Percentiles rank a stretch among this genome's conserved stretches.
Conservation (phyloP, 2,113 vertebrate species). For the Sitta europaea region DNA sequence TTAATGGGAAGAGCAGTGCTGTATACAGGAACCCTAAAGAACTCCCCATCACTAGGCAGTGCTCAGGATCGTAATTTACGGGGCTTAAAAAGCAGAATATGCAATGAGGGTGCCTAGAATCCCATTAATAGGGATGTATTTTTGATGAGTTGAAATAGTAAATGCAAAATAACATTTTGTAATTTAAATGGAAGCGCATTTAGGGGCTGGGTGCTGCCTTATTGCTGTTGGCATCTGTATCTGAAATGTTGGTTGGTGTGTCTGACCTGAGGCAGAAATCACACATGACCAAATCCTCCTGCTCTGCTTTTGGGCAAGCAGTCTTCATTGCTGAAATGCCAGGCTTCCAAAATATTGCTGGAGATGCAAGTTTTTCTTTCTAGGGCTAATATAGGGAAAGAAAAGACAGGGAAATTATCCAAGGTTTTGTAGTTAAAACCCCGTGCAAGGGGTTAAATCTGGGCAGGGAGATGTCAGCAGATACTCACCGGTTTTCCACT, state of each 20-base stretch:
- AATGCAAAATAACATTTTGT: neutral
- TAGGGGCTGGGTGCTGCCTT: neutral
- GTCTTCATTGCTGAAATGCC: neutral
- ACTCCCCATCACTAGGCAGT: neutral
- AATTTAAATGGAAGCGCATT: neutral
- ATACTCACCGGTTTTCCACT: neutral
- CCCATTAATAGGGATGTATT: neutral
- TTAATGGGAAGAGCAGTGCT: constrained; percentile 18
- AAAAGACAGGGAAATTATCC: neutral
- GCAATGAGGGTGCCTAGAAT: neutral
- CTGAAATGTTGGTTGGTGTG: neutral
- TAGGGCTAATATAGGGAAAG: neutral
- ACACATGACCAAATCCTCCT: neutral
- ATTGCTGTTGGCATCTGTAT: neutral
- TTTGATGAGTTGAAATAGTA: neutral
- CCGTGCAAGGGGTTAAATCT: neutral
- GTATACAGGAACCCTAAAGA: neutral
- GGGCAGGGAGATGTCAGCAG: neutral
- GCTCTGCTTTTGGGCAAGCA: neutral
- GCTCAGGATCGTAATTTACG: neutral
- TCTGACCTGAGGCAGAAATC: neutral
- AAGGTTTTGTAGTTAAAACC: neutral
- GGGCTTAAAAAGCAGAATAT: constrained; percentile 7
- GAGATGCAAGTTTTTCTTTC: neutral
- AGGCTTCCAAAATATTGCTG: neutral